These are phyloP conservation scores for Oenanthe oenanthe DNA, from an alignment of 2,113 vertebrate genomes.

Conservation along the genomic window DNA sequence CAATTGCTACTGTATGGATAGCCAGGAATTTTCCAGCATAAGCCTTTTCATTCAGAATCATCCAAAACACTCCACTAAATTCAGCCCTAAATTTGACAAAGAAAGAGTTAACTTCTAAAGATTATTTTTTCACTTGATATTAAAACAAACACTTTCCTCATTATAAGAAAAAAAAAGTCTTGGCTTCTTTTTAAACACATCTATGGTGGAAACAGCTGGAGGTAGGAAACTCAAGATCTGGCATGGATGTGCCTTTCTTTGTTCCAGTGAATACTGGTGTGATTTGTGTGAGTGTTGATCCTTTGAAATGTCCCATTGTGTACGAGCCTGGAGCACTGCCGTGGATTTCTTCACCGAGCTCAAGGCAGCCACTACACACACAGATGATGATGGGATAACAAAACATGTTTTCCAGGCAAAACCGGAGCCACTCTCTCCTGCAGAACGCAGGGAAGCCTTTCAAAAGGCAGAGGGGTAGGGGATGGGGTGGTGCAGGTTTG, in stretches of 20 bases:
- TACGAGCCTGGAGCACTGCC: background rate
- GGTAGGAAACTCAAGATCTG: constrained; percentile 65
- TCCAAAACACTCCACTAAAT: background rate
- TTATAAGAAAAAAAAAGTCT: constrained; percentile 1
- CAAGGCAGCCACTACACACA: background rate
- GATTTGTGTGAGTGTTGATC: constrained; percentile 17
- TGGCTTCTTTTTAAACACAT: constrained; percentile 59
- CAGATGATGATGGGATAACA: background rate
- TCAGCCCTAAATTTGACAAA: background rate
- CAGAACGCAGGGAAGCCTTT: background rate
- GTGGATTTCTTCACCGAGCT: background rate
- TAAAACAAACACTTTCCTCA: constrained; percentile 55
- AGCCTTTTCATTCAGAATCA: constrained; percentile 37
- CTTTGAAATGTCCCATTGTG: constrained; percentile 52
- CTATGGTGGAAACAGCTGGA: constrained; percentile 66
- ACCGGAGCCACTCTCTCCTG: background rate
- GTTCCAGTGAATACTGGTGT: constrained; percentile 49
- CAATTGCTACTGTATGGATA: background rate
- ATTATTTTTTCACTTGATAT: constrained; percentile 46
- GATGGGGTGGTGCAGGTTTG: background rate
- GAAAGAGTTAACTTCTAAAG: constrained; percentile 27
- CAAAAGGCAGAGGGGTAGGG: background rate
- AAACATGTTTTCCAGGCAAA: background rate
- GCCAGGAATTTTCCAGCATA: background rate
- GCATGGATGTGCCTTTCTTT: constrained; percentile 60